Evolutionary conservation across 2,888 invertebrate species (phyloP), one percentile per base, ranked within the genome.

Genomic region (Deilephila elpenor): DNA sequence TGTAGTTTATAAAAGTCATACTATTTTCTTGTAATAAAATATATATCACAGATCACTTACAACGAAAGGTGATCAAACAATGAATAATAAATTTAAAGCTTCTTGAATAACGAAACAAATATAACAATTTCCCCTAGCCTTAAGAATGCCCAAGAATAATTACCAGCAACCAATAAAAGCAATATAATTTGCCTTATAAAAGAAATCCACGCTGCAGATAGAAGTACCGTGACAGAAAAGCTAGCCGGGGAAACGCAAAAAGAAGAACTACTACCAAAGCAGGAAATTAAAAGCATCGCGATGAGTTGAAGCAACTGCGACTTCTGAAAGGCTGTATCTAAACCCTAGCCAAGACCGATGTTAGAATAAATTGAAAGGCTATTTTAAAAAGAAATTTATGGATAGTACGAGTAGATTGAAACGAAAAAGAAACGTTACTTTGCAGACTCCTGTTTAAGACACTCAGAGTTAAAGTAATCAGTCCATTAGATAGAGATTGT

Each of bases 211-310:
- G 34, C 61, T 61, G 5, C 19, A 61, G 32, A 32, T 32, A 61
- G 29, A 19, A 32, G 61, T 29, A 56, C n/a, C 56, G 5, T n/a
- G 56, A n/a, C 56, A 56, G 56, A 56, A n/a, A 56, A 56, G 56
- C 56, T 19, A 56, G n/a, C 6, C 56, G 56, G 56, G 56, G 19
- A n/a, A 56, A 34, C 7, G 61, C 19, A 61, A 61, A 61, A 61
- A 61, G 34, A 70, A 61, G 29, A 17, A 32, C 44, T n/a, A n/a
- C 56, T 19, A 19, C 32, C 32, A 61, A 17, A 61, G 32, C 61
- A 61, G 61, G 61, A 32, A 61, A 61, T 61, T 61, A 61, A 61
- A 61, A 61, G 29, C 61, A 17, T 17, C 61, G 1, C 29, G 61
- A 61, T 61, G 32, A 34, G 32, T 61, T 19, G 6, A 19, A 61